Evolutionary conservation across 2,797 vertebrate genomes (phyloP).

Genomic region (Malurus leucopterus): DNA sequence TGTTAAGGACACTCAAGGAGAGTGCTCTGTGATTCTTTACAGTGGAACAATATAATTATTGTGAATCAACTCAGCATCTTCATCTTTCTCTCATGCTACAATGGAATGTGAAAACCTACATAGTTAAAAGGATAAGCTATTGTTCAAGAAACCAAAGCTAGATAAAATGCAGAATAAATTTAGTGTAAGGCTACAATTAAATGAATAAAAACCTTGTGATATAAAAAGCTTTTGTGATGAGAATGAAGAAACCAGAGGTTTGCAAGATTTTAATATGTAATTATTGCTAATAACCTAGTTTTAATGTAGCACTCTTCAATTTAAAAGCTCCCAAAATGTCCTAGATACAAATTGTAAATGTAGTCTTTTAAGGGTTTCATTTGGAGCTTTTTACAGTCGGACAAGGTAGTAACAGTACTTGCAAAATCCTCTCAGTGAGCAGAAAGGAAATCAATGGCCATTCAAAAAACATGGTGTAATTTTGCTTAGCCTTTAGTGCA

Average conservation of each 20-base stretch:
- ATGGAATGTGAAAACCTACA: neutral
- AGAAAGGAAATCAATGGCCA: neutral
- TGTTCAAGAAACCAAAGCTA: conserved; percentile 13
- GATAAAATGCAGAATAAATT: neutral
- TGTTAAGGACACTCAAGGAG: neutral
- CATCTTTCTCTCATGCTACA: neutral
- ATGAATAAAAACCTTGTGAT: conserved; percentile 14
- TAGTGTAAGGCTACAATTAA: conserved; percentile 47
- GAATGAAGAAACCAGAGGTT: neutral
- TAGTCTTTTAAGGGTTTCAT: neutral
- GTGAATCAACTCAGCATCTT: conserved; percentile 8
- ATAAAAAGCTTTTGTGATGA: conserved; percentile 18
- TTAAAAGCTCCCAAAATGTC: neutral
- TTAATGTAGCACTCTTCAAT: neutral
- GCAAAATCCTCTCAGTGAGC: neutral
- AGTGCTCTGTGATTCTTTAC: neutral
- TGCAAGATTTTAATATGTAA: conserved; percentile 13
- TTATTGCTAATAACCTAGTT: conserved; percentile 31
- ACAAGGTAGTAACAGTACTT: neutral
- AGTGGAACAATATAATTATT: conserved; percentile 10
- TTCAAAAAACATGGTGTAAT: neutral
- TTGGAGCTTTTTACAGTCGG: neutral
- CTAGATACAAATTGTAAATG: neutral
- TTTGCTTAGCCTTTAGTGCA: neutral
- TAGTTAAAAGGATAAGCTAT: conserved; percentile 26